Conservation (phyloP, 2,888 invertebrate species). For the Empis livida region DNA sequence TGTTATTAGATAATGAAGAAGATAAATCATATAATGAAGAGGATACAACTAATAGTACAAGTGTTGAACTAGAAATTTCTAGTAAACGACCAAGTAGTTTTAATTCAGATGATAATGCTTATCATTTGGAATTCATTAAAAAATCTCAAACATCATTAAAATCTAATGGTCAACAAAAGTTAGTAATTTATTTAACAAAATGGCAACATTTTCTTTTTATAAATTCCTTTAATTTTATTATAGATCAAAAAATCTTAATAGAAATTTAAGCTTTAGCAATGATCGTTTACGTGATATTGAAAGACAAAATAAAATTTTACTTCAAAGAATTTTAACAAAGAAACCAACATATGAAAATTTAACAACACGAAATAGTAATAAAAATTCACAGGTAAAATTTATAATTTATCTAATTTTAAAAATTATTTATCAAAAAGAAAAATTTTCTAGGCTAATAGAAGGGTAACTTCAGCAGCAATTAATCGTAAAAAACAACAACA, state of each 20-base stretch:
- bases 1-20: background rate
- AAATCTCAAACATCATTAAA: slow-evolving; percentile 6
- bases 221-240: too few relatives aligned
- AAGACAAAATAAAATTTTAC: slow-evolving; percentile 44
- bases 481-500: slow-evolving; percentile 41
- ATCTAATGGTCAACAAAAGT: slow-evolving; percentile 15
- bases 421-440: background rate
- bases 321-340: slow-evolving; percentile 43
- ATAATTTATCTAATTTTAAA: background rate
- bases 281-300: slow-evolving; percentile 47
- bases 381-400: background rate
- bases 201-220: too few relatives aligned
- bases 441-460: slow-evolving; percentile 15
- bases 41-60: background rate
- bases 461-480: slow-evolving; percentile 38
- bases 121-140: slow-evolving; percentile 20
- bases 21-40: background rate
- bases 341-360: slow-evolving; percentile 18
- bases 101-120: slow-evolving; percentile 21
- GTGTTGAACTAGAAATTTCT: slow-evolving; percentile 15
- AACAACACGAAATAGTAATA: background rate
- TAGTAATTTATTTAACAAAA: background rate
- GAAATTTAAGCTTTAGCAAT: slow-evolving; percentile 39
- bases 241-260: background rate
- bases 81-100: slow-evolving; percentile 22